phyloP scores from a whole-genome alignment of 2,113 vertebrate genomes.

The Microtus richardsoni region DNA sequence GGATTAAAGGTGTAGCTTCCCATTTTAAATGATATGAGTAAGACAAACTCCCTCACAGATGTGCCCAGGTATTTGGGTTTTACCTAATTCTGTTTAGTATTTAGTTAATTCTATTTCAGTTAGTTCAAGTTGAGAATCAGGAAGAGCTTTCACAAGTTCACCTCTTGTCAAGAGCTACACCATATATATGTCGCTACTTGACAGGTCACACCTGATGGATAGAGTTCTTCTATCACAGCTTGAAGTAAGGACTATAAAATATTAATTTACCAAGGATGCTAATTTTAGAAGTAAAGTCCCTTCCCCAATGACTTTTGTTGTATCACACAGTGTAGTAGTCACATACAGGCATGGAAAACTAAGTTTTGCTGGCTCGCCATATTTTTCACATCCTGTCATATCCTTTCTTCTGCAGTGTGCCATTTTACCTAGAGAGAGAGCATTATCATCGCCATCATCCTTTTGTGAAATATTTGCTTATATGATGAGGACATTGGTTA shows the following conservation, averaged over 20 bases:
- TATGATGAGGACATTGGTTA: not conserved
- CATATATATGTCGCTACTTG: not conserved
- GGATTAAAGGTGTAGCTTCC: not conserved
- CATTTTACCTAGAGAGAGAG: slow-evolving; percentile 67
- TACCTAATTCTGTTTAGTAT: not conserved
- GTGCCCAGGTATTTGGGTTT: not conserved
- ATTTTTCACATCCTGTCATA: slow-evolving; percentile 42
- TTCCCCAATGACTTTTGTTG: slow-evolving; percentile 69
- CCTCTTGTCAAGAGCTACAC: not conserved
- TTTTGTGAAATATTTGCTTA: slow-evolving; percentile 70
- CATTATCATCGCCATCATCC: slow-evolving; percentile 54
- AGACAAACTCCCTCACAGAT: not conserved
- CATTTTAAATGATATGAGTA: not conserved
- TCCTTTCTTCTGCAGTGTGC: slow-evolving; percentile 54
- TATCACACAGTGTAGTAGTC: slow-evolving; percentile 1
- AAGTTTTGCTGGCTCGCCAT: slow-evolving; percentile 63
- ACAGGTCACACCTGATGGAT: not conserved
- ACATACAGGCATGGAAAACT: slow-evolving; percentile 58
- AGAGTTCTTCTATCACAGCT: not conserved
- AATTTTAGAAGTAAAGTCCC: not conserved
- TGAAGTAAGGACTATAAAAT: not conserved
- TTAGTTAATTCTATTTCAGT: no score
- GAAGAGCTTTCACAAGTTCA: not conserved
- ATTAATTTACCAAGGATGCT: not conserved
- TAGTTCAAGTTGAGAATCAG: not conserved